phyloP scores from a whole-genome alignment of 2,888 invertebrate genomes.

The Prosopocoilus inquinatus region DNA sequence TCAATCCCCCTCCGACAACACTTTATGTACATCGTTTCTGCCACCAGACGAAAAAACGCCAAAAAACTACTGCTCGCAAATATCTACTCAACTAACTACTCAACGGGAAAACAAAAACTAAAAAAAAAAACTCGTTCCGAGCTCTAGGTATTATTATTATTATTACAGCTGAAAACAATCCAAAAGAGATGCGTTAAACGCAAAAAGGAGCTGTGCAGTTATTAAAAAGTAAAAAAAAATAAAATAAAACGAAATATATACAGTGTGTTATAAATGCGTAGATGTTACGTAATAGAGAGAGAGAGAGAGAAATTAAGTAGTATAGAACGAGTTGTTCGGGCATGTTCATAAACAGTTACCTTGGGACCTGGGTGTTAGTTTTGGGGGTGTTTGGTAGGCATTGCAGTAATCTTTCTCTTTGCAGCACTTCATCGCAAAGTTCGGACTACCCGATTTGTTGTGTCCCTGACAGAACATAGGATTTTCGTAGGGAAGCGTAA shows the following conservation, averaged over 20 bases:
- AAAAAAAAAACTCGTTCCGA: too few relatives aligned
- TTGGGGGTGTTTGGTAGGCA: constrained; percentile 62
- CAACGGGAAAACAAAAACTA: too few relatives aligned
- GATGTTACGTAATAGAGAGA: background rate
- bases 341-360: constrained; percentile 54
- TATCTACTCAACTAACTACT: too few relatives aligned
- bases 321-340: background rate
- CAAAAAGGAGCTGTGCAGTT: constrained; percentile 8
- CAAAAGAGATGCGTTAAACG: constrained; percentile 11
- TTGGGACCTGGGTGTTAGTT: constrained; percentile 65
- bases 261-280: constrained; percentile 2
- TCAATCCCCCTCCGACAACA: too few relatives aligned
- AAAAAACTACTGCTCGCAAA: too few relatives aligned
- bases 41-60: too few relatives aligned
- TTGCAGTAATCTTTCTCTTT: constrained; percentile 74
- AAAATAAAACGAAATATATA: constrained; percentile 1
- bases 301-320: background rate
- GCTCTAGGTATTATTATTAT: too few relatives aligned
- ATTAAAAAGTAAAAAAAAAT: background rate
- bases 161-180: background rate
- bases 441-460: constrained; percentile 63
- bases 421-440: constrained; percentile 79
- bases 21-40: too few relatives aligned
- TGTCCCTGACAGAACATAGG: constrained; percentile 79
- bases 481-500: constrained; percentile 40